Evolutionary conservation across 2,113 vertebrate genomes (phyloP).

Genomic region (Pungitius pungitius): DNA sequence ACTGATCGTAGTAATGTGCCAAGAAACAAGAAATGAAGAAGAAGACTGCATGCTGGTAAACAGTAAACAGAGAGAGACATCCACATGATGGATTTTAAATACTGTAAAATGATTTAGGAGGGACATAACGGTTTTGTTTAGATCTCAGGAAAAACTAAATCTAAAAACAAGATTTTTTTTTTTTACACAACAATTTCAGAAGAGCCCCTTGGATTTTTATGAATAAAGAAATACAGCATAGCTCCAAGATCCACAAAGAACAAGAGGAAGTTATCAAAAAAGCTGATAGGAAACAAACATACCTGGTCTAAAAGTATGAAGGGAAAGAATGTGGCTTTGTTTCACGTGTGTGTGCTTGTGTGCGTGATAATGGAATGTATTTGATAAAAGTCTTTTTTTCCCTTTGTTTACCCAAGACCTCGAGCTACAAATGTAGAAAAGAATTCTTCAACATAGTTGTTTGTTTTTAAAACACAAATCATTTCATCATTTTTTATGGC

Average conservation of each 20-base stretch:
- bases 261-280: not conserved
- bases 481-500: too few relatives aligned
- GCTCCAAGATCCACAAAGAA: not conserved
- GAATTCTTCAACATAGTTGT: not conserved
- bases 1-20: too few relatives aligned
- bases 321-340: constrained; percentile 32
- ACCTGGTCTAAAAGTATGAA: constrained; percentile 31
- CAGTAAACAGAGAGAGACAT: not conserved
- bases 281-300: not conserved
- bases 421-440: not conserved
- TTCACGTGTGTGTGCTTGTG: not conserved
- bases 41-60: not conserved
- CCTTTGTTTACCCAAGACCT: not conserved
- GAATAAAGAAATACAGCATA: too few relatives aligned
- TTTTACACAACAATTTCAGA: not conserved
- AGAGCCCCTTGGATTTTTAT: not conserved
- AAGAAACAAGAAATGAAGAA: not conserved
- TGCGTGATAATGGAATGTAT: not conserved
- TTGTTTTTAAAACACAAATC: too few relatives aligned
- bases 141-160: not conserved
- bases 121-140: not conserved
- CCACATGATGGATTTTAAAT: not conserved
- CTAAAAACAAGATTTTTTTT: not conserved
- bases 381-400: not conserved
- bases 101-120: not conserved